Conservation (phyloP, 2,888 invertebrate genomes). For the Elegia similella region DNA sequence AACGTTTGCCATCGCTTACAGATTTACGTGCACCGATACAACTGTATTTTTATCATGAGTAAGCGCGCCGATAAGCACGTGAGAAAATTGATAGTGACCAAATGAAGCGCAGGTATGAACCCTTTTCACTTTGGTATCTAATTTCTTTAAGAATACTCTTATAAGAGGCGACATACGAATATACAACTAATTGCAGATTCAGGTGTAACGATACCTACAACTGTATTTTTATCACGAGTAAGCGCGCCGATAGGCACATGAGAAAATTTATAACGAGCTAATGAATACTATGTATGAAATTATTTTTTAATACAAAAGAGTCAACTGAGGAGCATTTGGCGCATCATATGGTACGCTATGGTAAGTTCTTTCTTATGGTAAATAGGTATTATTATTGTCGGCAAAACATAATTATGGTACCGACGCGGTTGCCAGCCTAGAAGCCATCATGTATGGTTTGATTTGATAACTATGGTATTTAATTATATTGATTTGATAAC, state of each 20-base stretch:
- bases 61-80: slow-evolving; percentile 8
- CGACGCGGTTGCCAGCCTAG: no score
- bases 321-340: no score
- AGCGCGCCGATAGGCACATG: slow-evolving; percentile 6
- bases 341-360: no score
- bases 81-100: slow-evolving; percentile 20
- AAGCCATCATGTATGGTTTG: no score
- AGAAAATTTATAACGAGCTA: slow-evolving; percentile 20
- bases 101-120: slow-evolving; percentile 5
- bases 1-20: slow-evolving; percentile 28
- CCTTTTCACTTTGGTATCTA: background rate
- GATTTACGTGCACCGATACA: slow-evolving; percentile 16
- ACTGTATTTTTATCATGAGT: slow-evolving; percentile 15
- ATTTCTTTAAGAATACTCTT: background rate
- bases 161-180: background rate
- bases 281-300: background rate
- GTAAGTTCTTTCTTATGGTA: no score
- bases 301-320: no score
- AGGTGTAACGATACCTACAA: slow-evolving; percentile 14
- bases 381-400: no score
- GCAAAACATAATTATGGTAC: no score
- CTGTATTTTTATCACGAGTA: slow-evolving; percentile 10
- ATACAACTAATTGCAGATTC: background rate
- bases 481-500: no score
- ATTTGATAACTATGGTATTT: no score